These are phyloP conservation scores for Arctopsyche grandis DNA, from an alignment of 1,140 invertebrate species.

Conservation along the genomic window DNA sequence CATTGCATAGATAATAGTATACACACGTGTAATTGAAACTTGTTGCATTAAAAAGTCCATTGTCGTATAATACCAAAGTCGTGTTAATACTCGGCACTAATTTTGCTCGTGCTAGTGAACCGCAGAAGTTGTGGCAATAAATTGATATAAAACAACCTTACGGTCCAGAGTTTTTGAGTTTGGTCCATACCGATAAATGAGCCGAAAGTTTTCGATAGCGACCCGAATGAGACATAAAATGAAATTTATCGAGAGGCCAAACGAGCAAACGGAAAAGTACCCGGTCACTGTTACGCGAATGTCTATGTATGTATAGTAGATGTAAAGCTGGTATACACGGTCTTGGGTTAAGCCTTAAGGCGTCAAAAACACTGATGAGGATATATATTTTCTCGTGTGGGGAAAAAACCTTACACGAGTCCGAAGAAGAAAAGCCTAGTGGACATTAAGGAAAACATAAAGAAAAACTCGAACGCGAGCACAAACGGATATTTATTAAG, in stretches of 20 bases:
- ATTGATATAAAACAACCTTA: too few relatives aligned
- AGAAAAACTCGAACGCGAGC: slow-evolving; percentile 14
- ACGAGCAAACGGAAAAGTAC: neutral
- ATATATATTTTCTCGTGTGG: slow-evolving; percentile 16
- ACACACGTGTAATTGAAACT: too few relatives aligned
- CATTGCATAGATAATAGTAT: too few relatives aligned
- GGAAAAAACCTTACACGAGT: neutral
- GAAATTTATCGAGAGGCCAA: slow-evolving; percentile 24
- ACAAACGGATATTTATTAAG: slow-evolving; percentile 25
- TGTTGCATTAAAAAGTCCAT: too few relatives aligned
- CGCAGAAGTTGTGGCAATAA: too few relatives aligned
- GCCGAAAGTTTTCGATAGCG: slow-evolving; percentile 22
- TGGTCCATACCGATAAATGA: slow-evolving; percentile 9
- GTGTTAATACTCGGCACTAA: too few relatives aligned
- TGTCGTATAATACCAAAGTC: too few relatives aligned
- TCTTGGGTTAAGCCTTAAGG: slow-evolving; percentile 16
- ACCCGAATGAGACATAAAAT: slow-evolving; percentile 32
- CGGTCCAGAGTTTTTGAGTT: neutral
- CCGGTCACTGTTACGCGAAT: neutral
- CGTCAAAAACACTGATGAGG: slow-evolving; percentile 25
- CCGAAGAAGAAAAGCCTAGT: slow-evolving; percentile 10
- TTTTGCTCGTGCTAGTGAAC: too few relatives aligned
- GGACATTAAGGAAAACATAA: slow-evolving; percentile 22
- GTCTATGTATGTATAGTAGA: slow-evolving; percentile 4
- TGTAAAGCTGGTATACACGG: neutral